Base-by-base conservation (phyloP, 2,888 invertebrate genomes). In the Ypsolopha scabrella region DNA sequence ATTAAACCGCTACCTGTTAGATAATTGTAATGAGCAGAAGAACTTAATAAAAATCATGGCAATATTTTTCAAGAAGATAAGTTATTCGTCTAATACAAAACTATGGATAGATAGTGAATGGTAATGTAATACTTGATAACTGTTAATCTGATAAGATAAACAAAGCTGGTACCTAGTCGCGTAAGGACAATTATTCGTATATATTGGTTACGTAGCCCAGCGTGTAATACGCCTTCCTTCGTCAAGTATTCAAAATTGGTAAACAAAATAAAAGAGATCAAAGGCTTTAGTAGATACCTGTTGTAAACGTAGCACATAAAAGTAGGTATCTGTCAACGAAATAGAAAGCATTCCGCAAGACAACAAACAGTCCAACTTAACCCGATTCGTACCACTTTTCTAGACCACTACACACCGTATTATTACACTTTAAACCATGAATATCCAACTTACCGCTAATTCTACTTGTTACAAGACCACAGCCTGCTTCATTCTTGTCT, bases 401-500 rank as follows among this genome's bases (percentile, higher is more conserved):
- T 24, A 14, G 14, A 13, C 43, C 43, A 43, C 43, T 13, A 14
- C 13, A 13, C 43, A 14, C 41, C 13, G 41, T 41, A 41, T 13
- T 41, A 11, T 41, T 41, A 13, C 13, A 9, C 24, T 43, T 43
- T 14, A 43, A 24, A 13, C 13, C 14, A 43, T 14, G 24, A 41
- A 41, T 13, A 13, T 14, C 24, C 9, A 10, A 77, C 83, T 80
- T 80, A 85, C 83, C 77, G 70, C 70, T 76, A 66, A 71, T 70
- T 67, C 67, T 72, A 65, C 68, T 72, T 68, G 72, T 61, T 77
- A 74, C 64, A 73, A 74, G 65, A 69, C 70, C 64, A 69, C 79
- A 76, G 75, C 80, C 75, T 80, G 81, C 80, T 81, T 80, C 80
- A 78, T 83, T 75, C 73, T 80, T 63, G 68, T 79, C 67, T 77